These are phyloP conservation scores for Prostheceraeus crozeri DNA, from an alignment of 2,888 invertebrate species.

Conservation along the genomic window DNA sequence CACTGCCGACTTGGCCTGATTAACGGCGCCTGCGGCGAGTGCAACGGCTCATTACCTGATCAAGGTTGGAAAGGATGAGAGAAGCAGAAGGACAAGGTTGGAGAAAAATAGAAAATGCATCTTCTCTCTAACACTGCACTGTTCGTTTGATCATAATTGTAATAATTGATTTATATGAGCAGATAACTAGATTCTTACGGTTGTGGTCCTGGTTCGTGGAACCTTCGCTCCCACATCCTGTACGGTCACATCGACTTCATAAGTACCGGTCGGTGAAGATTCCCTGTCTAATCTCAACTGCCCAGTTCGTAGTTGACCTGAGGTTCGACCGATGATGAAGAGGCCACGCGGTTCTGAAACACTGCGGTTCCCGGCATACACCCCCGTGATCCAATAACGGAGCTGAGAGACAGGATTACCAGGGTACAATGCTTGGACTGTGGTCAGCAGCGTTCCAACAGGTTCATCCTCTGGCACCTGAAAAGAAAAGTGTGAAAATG, in stretches of 20 bases:
- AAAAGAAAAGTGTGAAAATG: neutral
- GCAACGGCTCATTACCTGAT: too few relatives aligned
- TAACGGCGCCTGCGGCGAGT: too few relatives aligned
- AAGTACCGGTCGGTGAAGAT: slow-evolving; percentile 25
- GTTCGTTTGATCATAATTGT: too few relatives aligned
- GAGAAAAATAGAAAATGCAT: too few relatives aligned
- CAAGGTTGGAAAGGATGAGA: too few relatives aligned
- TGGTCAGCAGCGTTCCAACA: neutral
- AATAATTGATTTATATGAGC: too few relatives aligned
- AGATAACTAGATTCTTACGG: slow-evolving; percentile 14
- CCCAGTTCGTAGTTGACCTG: slow-evolving; percentile 1
- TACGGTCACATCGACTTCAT: slow-evolving; percentile 25
- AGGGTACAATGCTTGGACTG: slow-evolving; percentile 8
- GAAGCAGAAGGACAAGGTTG: too few relatives aligned
- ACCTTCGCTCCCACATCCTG: slow-evolving; percentile 1
- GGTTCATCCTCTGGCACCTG: neutral
- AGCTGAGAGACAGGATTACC: slow-evolving; percentile 26
- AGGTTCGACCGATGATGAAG: neutral
- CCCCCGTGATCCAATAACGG: slow-evolving; percentile 28
- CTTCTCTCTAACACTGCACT: too few relatives aligned
- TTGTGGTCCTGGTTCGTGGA: slow-evolving; percentile 15
- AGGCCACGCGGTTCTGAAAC: slow-evolving; percentile 25
- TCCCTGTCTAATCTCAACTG: slow-evolving; percentile 18
- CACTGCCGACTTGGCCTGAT: too few relatives aligned
- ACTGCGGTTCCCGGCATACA: slow-evolving; percentile 28